phyloP scores from a whole-genome alignment of 2,888 invertebrate species.

The Tineola bisselliella region DNA sequence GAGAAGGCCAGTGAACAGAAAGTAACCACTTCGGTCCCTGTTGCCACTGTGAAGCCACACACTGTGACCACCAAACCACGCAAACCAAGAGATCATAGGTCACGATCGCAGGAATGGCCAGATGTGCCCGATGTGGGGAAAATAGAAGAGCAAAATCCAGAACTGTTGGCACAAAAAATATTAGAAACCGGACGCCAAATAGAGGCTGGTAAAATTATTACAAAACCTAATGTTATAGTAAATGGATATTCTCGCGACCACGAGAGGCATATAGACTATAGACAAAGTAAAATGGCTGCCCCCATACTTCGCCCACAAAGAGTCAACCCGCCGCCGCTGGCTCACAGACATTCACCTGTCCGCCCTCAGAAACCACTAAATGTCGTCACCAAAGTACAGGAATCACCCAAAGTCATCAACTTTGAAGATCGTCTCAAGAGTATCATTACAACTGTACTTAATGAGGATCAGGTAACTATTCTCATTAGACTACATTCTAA shows the following conservation, averaged over 20 bases:
- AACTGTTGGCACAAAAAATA: slow-evolving; percentile 88
- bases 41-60: slow-evolving; percentile 56
- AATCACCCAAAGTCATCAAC: slow-evolving; percentile 86
- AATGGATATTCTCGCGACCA: slow-evolving; percentile 47
- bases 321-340: slow-evolving; percentile 24
- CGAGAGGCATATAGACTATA: slow-evolving; percentile 35
- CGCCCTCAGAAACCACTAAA: slow-evolving; percentile 51
- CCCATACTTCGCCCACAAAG: slow-evolving; percentile 32
- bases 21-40: slow-evolving; percentile 42
- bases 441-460: slow-evolving; percentile 85
- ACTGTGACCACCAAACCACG: slow-evolving; percentile 58
- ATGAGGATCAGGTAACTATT: slow-evolving; percentile 76
- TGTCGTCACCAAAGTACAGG: slow-evolving; percentile 69
- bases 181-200: slow-evolving; percentile 89
- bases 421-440: slow-evolving; percentile 90
- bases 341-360: slow-evolving; percentile 39
- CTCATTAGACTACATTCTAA: too few relatives aligned
- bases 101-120: slow-evolving; percentile 90
- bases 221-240: slow-evolving; percentile 49
- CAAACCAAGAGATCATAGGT: slow-evolving; percentile 76
- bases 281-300: slow-evolving; percentile 21
- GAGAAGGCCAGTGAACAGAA: slow-evolving; percentile 78
- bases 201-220: slow-evolving; percentile 79
- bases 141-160: slow-evolving; percentile 92
- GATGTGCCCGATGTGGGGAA: slow-evolving; percentile 90